phyloP scores from a whole-genome alignment of 92 coral and sea anemone species.

The Phymanthus crucifer region DNA sequence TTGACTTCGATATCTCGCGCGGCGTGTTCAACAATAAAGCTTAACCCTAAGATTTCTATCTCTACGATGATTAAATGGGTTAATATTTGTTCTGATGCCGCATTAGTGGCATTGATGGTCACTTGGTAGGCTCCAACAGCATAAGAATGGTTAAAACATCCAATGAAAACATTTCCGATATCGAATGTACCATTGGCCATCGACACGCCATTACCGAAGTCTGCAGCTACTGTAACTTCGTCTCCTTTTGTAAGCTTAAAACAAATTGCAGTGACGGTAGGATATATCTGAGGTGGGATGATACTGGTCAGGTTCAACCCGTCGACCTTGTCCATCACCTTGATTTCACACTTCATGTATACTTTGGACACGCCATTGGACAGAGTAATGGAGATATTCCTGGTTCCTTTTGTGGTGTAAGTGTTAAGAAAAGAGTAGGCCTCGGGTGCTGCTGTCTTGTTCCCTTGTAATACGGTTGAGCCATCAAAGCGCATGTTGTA shows the following conservation, averaged over 20 bases:
- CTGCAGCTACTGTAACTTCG: conserved; percentile 52
- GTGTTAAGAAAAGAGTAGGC: conserved; percentile 32
- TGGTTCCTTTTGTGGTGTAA: conserved; percentile 40
- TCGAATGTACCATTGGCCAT: conserved; percentile 74
- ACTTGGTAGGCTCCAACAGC: conserved; percentile 68
- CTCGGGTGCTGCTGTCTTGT: conserved; percentile 23
- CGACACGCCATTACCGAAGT: conserved; percentile 64
- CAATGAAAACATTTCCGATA: conserved; percentile 51
- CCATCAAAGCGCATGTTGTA: conserved; percentile 43
- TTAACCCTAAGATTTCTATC: conserved; percentile 51
- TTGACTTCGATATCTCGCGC: conserved; percentile 89
- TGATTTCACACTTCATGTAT: conserved; percentile 48
- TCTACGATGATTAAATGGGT: conserved; percentile 68
- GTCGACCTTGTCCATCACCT: conserved; percentile 52
- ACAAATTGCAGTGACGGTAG: conserved; percentile 49
- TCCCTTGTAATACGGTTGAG: conserved; percentile 16
- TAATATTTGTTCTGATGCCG: conserved; percentile 62
- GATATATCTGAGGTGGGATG: conserved; percentile 51
- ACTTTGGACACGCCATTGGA: conserved; percentile 60
- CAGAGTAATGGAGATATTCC: conserved; percentile 41
- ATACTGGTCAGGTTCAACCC: conserved; percentile 48
- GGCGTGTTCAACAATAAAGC: conserved; percentile 52
- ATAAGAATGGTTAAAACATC: conserved; percentile 61
- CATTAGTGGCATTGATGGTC: conserved; percentile 64
- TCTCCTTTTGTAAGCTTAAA: conserved; percentile 65